Evolutionary conservation across 1,140 invertebrate species (phyloP), one percentile per base, ranked within the genome.

Genomic region (Drosophila bipectinata): DNA sequence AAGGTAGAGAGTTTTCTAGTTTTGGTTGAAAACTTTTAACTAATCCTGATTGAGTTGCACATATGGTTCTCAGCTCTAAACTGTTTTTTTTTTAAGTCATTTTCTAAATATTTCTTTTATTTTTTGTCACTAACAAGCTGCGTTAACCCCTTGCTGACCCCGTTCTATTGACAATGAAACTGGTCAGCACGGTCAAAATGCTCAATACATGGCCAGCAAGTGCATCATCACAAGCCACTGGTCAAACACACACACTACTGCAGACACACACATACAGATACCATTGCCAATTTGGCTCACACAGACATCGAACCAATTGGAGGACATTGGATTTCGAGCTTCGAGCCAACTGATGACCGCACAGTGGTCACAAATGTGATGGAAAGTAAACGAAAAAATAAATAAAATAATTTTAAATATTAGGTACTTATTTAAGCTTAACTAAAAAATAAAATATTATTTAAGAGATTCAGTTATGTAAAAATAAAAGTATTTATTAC

Each of bases 161-260:
- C 56, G 48, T 41, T 28, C 63, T 56, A 37, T 52, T 67, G 75
- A 67, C 76, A 78, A 56, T 78, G 76, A 73, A 67, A 73, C 67
- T 59, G 60, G 59, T 64, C 75, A 78, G 47, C 64, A 71, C 73
- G 74, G 45, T 53, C 28, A 55, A 64, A 78, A 64, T 51, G 53
- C 54, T 58, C 32, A 39, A 72, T 62, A 66, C 59, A 71, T 60
- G 58, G 62, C 62, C 62, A 63, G 18, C 41, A 44, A 44, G 41
- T 44, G 41, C 41, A 44, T 44, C 41, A 48, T 47, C 28, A 14
- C 2, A 32, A 32, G n/a, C 49, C 26, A 10, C 32, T 47, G 44
- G 34, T 54, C 49, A 53, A 52, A 39, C 12, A 44, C 49, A 53
- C 34, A 44, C 49, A 44, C 10, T 32, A 8, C 26, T 8, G n/a